Evolutionary conservation across 2,888 invertebrate genomes (phyloP).

Genomic region (Melanostoma scalare): DNA sequence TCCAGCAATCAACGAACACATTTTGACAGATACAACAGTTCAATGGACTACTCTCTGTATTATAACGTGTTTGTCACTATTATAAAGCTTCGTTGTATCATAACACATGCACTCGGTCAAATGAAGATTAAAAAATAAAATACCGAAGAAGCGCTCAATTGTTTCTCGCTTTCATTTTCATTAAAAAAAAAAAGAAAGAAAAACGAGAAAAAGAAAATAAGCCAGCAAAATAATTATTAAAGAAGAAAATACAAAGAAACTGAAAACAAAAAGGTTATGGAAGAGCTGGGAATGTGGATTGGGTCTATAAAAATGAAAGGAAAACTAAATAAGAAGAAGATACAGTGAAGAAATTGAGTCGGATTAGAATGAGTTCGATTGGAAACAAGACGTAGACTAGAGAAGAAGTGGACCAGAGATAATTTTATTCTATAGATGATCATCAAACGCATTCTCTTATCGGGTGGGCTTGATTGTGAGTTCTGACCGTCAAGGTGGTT

Average conservation of each 20-base stretch:
- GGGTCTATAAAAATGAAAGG: background rate
- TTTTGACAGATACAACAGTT: constrained; percentile 33
- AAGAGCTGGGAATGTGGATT: too few species aligned
- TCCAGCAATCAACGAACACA: background rate
- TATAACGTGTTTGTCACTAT: constrained; percentile 1
- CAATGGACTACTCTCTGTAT: constrained; percentile 16
- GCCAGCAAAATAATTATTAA: constrained; percentile 9
- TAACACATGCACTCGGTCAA: constrained; percentile 51
- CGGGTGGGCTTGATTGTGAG: too few species aligned
- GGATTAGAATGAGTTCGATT: too few species aligned
- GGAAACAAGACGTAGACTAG: too few species aligned
- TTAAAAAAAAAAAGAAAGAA: too few species aligned
- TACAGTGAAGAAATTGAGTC: too few species aligned
- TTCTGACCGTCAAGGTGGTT: too few species aligned
- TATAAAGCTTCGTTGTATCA: constrained; percentile 19
- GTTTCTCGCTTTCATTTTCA: constrained; percentile 59
- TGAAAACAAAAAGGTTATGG: background rate
- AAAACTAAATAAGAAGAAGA: background rate
- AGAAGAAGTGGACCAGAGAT: too few species aligned
- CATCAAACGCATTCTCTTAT: too few species aligned
- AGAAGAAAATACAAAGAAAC: constrained; percentile 21
- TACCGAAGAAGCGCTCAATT: constrained; percentile 24
- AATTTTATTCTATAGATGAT: too few species aligned
- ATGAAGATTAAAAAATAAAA: constrained; percentile 39
- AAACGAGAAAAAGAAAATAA: constrained; percentile 16